Conservation (phyloP, 2,113 vertebrate species). For the Brachionichthys hirsutus region DNA sequence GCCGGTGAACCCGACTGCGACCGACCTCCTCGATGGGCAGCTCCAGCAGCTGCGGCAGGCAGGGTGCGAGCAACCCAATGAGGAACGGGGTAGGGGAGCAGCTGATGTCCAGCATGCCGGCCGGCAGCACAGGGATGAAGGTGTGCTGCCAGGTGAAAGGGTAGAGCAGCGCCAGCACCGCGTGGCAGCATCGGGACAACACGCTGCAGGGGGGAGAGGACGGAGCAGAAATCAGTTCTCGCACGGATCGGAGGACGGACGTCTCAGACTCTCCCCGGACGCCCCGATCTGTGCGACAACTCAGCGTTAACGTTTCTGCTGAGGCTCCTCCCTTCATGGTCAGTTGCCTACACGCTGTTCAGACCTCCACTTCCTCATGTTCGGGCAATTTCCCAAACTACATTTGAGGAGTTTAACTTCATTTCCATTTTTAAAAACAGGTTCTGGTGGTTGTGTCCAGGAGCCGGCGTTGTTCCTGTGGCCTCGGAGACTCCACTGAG, state of each 20-base stretch:
- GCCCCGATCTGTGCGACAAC: not conserved
- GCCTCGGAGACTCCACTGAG: not conserved
- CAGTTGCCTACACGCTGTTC: not conserved
- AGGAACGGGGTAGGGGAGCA: slow-evolving; percentile 97
- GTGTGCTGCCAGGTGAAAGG: slow-evolving; percentile 99
- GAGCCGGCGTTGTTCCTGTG: not conserved
- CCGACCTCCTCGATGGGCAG: slow-evolving; percentile 97
- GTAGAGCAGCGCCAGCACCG: slow-evolving; percentile 90
- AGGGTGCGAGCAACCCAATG: slow-evolving; percentile 90
- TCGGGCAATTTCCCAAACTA: not conserved
- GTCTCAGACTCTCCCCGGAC: not conserved
- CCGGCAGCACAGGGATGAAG: slow-evolving; percentile 92
- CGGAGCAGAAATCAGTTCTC: not conserved
- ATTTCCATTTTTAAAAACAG: too few relatives aligned
- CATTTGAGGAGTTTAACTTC: not conserved
- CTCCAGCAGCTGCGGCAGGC: slow-evolving; percentile 87
- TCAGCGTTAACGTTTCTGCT: not conserved
- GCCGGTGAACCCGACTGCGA: too few relatives aligned
- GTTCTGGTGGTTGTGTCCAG: too few relatives aligned
- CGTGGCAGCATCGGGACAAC: slow-evolving; percentile 91
- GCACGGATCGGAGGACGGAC: slow-evolving; percentile 11
- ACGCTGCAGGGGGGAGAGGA: slow-evolving; percentile 73
- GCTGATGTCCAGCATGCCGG: slow-evolving; percentile 95
- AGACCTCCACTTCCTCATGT: not conserved
- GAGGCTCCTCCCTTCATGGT: slow-evolving; percentile 2